These are phyloP conservation scores for Limnephilus rhombicus DNA, from an alignment of 2,888 invertebrate species.

Conservation along the genomic window DNA sequence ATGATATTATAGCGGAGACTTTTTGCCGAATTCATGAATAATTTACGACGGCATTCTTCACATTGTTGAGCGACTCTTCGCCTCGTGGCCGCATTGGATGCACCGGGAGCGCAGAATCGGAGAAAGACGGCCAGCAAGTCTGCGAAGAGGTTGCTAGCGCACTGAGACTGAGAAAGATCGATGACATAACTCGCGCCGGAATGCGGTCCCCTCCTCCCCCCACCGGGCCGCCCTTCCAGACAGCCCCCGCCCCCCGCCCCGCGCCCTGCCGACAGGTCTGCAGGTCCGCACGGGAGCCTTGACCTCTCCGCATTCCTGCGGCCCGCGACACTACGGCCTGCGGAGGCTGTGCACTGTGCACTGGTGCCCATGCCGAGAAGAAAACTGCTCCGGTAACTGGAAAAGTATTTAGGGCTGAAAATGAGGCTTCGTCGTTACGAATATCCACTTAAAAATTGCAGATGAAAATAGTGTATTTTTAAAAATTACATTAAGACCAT, in stretches of 20 bases:
- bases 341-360: constrained; percentile 14
- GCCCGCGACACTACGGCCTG: constrained; percentile 37
- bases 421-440: not conserved
- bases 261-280: constrained; percentile 55
- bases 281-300: constrained; percentile 57
- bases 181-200: constrained; percentile 69
- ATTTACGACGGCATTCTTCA: not conserved
- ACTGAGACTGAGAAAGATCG: constrained; percentile 59
- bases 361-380: constrained; percentile 6
- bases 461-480: not conserved
- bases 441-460: not conserved
- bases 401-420: constrained; percentile 8
- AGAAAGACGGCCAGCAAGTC: constrained; percentile 20
- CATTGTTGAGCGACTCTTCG: not conserved
- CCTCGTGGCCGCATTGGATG: constrained; percentile 32
- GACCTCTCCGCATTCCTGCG: constrained; percentile 62
- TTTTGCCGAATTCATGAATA: not conserved
- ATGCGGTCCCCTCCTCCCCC: constrained; percentile 68
- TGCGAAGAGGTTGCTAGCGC: constrained; percentile 37
- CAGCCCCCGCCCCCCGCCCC: constrained; percentile 67
- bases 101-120: constrained; percentile 39
- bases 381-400: not conserved
- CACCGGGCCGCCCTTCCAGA: constrained; percentile 66
- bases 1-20: not conserved
- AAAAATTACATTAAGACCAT: not conserved